phyloP scores from a whole-genome alignment of 2,797 vertebrate species.

The Catostomus latipinnis region DNA sequence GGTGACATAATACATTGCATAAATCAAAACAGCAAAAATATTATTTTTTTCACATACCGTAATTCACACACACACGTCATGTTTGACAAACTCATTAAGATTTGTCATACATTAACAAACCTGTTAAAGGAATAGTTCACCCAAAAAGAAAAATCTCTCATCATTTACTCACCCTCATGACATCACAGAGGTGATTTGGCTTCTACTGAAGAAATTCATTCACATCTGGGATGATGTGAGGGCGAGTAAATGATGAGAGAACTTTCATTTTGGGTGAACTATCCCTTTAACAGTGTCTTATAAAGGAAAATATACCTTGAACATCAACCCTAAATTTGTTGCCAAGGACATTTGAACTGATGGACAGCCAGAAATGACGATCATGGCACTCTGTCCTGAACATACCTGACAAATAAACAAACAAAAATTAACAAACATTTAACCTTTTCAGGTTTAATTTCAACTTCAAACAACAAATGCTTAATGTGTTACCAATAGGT shows the following conservation, averaged over 20 bases:
- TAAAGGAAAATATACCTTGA: slow-evolving; percentile 48
- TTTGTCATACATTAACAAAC: too few species aligned
- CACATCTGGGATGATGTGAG: too few species aligned
- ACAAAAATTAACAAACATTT: background rate
- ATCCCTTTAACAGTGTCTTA: background rate
- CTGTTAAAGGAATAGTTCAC: too few species aligned
- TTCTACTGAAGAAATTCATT: too few species aligned
- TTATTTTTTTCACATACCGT: too few species aligned
- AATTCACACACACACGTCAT: too few species aligned
- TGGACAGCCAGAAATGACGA: slow-evolving; percentile 60
- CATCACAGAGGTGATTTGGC: too few species aligned
- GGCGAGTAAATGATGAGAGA: too few species aligned
- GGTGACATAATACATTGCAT: background rate
- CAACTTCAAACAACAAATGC: background rate
- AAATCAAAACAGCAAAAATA: background rate
- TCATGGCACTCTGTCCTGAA: slow-evolving; percentile 61
- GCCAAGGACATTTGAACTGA: slow-evolving; percentile 55
- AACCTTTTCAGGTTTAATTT: background rate
- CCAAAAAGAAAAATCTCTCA: too few species aligned
- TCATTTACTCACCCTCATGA: too few species aligned
- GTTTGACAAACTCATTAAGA: too few species aligned
- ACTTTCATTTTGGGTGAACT: too few species aligned
- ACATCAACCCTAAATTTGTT: slow-evolving; percentile 54
- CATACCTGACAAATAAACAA: slow-evolving; percentile 51
- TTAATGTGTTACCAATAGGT: slow-evolving; percentile 46